Evolutionary conservation across 2,888 invertebrate genomes (phyloP).

Genomic region (Plebejus melissa): DNA sequence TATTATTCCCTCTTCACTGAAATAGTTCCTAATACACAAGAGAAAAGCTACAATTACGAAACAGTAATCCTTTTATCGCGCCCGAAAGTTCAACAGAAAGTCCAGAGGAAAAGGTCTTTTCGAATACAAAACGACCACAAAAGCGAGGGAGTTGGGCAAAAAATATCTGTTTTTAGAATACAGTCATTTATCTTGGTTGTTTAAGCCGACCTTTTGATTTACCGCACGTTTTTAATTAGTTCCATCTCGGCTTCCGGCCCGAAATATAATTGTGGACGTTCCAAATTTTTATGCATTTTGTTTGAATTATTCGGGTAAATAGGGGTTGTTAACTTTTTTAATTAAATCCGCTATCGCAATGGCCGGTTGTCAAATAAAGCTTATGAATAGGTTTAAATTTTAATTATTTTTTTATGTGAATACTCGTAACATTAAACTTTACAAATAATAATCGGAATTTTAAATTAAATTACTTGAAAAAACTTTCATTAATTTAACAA

Average conservation of each 20-base stretch:
- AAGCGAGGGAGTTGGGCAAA: slow-evolving; percentile 35
- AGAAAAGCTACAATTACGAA: slow-evolving; percentile 10
- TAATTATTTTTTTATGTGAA: neutral
- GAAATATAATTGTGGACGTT: slow-evolving; percentile 35
- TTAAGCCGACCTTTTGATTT: slow-evolving; percentile 55
- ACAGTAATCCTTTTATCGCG: neutral
- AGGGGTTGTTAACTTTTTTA: slow-evolving; percentile 5
- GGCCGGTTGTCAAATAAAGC: neutral
- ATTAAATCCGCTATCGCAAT: slow-evolving; percentile 2
- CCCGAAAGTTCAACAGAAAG: neutral
- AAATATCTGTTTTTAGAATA: slow-evolving; percentile 47
- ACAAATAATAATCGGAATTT: neutral
- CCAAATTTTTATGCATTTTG: slow-evolving; percentile 25
- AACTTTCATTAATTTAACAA: no score
- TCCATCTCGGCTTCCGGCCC: slow-evolving; percentile 43
- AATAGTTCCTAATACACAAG: neutral
- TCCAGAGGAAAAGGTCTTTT: slow-evolving; percentile 11
- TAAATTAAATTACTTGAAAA: neutral
- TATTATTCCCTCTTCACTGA: neutral
- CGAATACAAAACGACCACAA: slow-evolving; percentile 7
- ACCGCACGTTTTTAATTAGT: slow-evolving; percentile 61
- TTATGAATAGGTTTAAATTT: neutral
- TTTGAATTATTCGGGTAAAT: slow-evolving; percentile 21
- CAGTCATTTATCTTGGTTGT: slow-evolving; percentile 66
- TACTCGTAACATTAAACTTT: neutral